Conservation (phyloP, 2,888 invertebrate species). For the Ectemnius lituratus region DNA sequence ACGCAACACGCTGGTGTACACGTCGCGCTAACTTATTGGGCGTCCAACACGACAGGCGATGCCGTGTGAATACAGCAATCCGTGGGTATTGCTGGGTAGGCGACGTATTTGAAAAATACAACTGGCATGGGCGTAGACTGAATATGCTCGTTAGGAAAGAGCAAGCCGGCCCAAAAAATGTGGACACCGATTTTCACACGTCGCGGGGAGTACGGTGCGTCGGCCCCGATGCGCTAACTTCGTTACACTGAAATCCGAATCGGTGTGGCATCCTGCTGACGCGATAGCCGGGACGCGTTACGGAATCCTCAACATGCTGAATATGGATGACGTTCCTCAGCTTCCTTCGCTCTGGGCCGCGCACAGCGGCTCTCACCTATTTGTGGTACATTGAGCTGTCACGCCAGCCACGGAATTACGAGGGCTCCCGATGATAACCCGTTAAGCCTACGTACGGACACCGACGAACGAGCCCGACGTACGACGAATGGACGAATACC, state of each 20-base stretch:
- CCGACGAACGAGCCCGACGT: constrained; percentile 45
- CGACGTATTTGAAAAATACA: too few relatives aligned
- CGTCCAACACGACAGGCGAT: too few relatives aligned
- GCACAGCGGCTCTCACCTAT: constrained; percentile 59
- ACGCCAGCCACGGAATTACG: constrained; percentile 68
- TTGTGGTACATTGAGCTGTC: constrained; percentile 73
- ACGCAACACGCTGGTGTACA: too few relatives aligned
- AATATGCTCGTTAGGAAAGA: constrained; percentile 28
- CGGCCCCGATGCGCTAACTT: constrained; percentile 40
- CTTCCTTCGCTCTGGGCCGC: constrained; percentile 28
- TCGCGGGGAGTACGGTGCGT: background rate
- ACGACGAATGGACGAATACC: constrained; percentile 31
- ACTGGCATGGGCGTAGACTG: constrained; percentile 5
- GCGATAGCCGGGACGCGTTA: constrained; percentile 57
- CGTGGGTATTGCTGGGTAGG: too few relatives aligned
- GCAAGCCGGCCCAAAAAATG: constrained; percentile 23
- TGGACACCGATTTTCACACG: constrained; percentile 51
- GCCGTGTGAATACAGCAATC: too few relatives aligned
- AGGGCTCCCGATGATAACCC: constrained; percentile 73
- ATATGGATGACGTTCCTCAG: constrained; percentile 68
- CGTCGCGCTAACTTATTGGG: too few relatives aligned
- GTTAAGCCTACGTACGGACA: constrained; percentile 65
- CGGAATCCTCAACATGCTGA: constrained; percentile 62
- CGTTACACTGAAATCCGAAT: constrained; percentile 57
- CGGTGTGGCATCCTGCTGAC: constrained; percentile 61